These are phyloP conservation scores for Vireo griseus DNA, from an alignment of 2,797 vertebrate genomes.

Conservation along the genomic window DNA sequence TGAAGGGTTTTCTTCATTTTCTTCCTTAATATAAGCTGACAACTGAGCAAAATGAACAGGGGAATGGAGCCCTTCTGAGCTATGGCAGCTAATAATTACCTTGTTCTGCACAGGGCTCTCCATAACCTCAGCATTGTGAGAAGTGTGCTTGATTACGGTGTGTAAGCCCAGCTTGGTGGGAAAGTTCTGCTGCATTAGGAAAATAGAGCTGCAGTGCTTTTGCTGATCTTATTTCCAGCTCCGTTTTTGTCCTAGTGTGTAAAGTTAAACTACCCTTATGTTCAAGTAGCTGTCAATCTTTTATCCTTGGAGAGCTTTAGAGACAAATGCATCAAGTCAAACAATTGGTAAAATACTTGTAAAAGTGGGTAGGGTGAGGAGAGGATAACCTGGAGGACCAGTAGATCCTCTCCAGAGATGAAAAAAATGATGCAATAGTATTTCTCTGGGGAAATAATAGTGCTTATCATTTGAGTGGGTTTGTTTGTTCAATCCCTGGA, in stretches of 20 bases:
- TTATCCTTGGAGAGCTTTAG: background rate
- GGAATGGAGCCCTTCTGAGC: slow-evolving; percentile 57
- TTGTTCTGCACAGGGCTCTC: slow-evolving; percentile 58
- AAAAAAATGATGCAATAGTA: background rate
- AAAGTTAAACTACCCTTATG: slow-evolving; percentile 7
- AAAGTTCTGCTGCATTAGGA: slow-evolving; percentile 71
- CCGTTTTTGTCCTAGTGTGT: background rate
- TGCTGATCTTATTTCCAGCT: slow-evolving; percentile 36
- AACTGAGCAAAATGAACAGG: slow-evolving; percentile 42
- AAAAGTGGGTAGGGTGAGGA: background rate
- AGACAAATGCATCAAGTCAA: background rate
- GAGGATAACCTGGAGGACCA: background rate
- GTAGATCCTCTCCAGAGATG: background rate
- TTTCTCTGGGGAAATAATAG: background rate
- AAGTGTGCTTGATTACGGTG: slow-evolving; percentile 68
- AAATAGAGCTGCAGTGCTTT: slow-evolving; percentile 60
- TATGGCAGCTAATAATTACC: slow-evolving; percentile 74
- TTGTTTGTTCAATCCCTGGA: background rate
- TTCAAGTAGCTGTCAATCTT: background rate
- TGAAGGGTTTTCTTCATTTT: slow-evolving; percentile 6
- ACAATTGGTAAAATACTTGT: background rate
- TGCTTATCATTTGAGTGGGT: background rate
- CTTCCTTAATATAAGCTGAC: slow-evolving; percentile 66
- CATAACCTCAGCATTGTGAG: slow-evolving; percentile 65
- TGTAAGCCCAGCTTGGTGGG: slow-evolving; percentile 38